Conservation (phyloP, 2,113 vertebrate species). For the Malaclemys terrapin region DNA sequence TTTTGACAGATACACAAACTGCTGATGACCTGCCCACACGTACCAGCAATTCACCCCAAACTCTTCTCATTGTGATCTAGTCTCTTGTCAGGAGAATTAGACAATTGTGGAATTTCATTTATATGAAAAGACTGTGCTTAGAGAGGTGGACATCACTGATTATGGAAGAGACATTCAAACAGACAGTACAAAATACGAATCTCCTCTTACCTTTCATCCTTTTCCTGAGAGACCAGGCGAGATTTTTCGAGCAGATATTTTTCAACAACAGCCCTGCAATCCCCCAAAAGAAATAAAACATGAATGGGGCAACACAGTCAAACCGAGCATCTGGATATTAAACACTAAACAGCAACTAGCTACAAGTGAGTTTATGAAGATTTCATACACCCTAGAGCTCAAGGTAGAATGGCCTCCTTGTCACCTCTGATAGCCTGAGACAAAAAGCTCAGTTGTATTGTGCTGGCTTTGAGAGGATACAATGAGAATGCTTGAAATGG, state of each 20-base stretch:
- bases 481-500: neutral
- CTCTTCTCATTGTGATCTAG: neutral
- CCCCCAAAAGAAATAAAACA: neutral
- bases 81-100: neutral
- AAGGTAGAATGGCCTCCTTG: neutral
- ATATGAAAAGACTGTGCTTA: neutral
- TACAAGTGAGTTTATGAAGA: neutral
- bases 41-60: neutral
- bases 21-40: neutral
- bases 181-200: neutral
- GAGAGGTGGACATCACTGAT: neutral
- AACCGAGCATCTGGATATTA: neutral
- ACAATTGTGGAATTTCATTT: neutral
- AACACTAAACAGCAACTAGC: neutral
- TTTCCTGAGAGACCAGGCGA: constrained; percentile 95
- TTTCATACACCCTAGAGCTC: neutral
- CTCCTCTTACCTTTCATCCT: constrained; percentile 92
- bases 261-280: constrained; percentile 93
- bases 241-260: constrained; percentile 99
- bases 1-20: neutral
- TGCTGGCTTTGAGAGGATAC: neutral
- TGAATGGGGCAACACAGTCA: neutral
- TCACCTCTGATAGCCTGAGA: neutral
- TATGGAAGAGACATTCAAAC: neutral
- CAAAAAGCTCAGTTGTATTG: neutral